A percentile compares a stretch with the other conserved stretches of the same genome.
These are phyloP conservation scores for Didymodactylos carnosus DNA, from an alignment of 2,888 invertebrate species.

Conservation along the genomic window DNA sequence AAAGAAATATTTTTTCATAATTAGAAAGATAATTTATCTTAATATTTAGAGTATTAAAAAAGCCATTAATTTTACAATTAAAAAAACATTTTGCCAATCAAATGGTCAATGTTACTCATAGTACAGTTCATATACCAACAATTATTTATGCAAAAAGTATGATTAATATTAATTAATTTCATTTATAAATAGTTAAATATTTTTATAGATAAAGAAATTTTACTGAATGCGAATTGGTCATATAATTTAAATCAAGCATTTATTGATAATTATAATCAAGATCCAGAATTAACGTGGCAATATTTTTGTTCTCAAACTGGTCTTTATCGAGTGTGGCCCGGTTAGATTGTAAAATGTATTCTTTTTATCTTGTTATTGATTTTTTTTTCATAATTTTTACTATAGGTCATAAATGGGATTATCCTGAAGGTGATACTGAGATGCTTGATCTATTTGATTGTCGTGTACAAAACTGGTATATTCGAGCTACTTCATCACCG, in stretches of 20 bases:
- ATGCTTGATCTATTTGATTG: constrained; percentile 67
- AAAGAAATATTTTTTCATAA: background rate
- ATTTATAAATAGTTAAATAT: background rate
- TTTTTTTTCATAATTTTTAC: too few species aligned
- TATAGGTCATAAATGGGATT: constrained; percentile 52
- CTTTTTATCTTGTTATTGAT: too few species aligned
- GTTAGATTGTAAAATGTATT: constrained; percentile 33
- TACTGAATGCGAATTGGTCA: constrained; percentile 59
- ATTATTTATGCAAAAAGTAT: constrained; percentile 2
- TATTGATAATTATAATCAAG: constrained; percentile 58
- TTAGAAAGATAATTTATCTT: background rate
- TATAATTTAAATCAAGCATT: constrained; percentile 62
- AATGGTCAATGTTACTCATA: background rate
- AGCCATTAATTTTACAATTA: background rate
- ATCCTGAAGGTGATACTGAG: constrained; percentile 26
- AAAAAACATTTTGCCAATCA: background rate
- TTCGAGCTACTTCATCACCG: constrained; percentile 87
- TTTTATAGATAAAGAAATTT: background rate
- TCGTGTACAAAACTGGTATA: constrained; percentile 77
- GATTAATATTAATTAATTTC: background rate
- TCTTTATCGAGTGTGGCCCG: constrained; percentile 74
- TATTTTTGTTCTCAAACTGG: constrained; percentile 87
- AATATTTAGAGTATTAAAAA: background rate
- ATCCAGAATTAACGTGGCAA: constrained; percentile 82
- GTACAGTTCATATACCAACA: constrained; percentile 12